Conservation (phyloP, 2,888 invertebrate species). For the Drosophila trichaetosa region DNA sequence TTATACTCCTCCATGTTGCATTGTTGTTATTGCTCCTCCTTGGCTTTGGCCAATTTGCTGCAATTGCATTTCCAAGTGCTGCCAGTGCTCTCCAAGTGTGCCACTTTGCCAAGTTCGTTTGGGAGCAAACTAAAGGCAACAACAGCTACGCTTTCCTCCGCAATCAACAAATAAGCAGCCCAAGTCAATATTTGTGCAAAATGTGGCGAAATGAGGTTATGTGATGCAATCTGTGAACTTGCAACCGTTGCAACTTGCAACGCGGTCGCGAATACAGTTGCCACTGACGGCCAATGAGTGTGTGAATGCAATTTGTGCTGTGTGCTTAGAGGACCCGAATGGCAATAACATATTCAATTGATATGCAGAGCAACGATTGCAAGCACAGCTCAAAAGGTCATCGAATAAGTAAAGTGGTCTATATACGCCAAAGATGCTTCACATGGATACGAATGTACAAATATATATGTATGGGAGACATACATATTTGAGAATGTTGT, state of each 20-base stretch:
- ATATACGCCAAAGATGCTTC: slow-evolving; percentile 4
- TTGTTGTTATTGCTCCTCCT: slow-evolving; percentile 43
- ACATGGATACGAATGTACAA: neutral
- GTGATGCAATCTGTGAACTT: slow-evolving; percentile 72
- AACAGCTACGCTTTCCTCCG: slow-evolving; percentile 10
- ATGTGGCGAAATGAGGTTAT: slow-evolving; percentile 61
- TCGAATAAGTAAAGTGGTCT: slow-evolving; percentile 15
- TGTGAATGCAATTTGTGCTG: slow-evolving; percentile 46
- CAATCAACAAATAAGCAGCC: slow-evolving; percentile 30
- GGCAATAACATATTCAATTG: slow-evolving; percentile 45
- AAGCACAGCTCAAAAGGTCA: slow-evolving; percentile 45
- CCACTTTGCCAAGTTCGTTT: slow-evolving; percentile 68
- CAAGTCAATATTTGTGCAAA: slow-evolving; percentile 75
- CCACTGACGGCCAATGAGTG: slow-evolving; percentile 30
- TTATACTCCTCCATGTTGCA: slow-evolving; percentile 13
- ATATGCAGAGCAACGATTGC: slow-evolving; percentile 44
- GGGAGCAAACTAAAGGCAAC: slow-evolving; percentile 22
- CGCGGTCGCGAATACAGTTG: slow-evolving; percentile 14
- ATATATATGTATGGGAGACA: neutral
- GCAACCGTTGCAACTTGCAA: slow-evolving; percentile 26
- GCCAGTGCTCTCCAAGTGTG: slow-evolving; percentile 58
- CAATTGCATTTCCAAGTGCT: slow-evolving; percentile 68
- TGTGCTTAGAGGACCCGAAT: slow-evolving; percentile 32
- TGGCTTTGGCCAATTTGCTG: slow-evolving; percentile 71
- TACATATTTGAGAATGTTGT: neutral